Evolutionary conservation across 1,140 invertebrate species (phyloP), one percentile per base, ranked within the genome.

Genomic region (Aphaenogaster rudis): DNA sequence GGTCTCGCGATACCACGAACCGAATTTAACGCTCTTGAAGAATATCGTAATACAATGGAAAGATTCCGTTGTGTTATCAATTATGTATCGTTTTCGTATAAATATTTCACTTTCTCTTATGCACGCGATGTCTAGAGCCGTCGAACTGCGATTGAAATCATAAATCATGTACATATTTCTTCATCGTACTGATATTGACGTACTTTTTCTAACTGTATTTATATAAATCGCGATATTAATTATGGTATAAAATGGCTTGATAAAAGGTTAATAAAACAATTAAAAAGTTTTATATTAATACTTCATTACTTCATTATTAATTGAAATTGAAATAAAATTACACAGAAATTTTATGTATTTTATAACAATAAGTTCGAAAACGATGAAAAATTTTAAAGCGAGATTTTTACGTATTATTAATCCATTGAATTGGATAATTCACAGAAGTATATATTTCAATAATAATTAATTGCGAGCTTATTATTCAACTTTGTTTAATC

Each of bases 31-130:
- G 54, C 3, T 8, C 50, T 8, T 28, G 13, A 84, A 84, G 79
- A 59, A 71, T 81, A 71, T 33, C 33, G 42, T 74, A 74, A 74
- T 33, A 74, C 42, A 82, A 82, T 74, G 4, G 13, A 13, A n/a
- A 74, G 11, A 7, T 74, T 71, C 33, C 13, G 42, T 59, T 15
- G 28, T 8, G 28, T 82, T 82, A 61, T 48, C 67, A 59, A 76
- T 82, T 72, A 74, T 61, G 28, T 28, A 39, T 81, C 13, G 6
- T 3, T 71, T 0, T 42, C n/a, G 39, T 72, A 36, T 21, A 72
- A 67, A 80, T 57, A 4, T 42, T 54, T 59, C 13, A 28, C 28
- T 36, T n/a, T 57, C n/a, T 84, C 54, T 48, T 15, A 50, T 48
- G 39, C 67, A 74, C 36, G 64, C 21, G 48, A 71, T 2, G 6